Evolutionary conservation across 2,113 vertebrate species (phyloP).

Genomic region (Mirza zaza): DNA sequence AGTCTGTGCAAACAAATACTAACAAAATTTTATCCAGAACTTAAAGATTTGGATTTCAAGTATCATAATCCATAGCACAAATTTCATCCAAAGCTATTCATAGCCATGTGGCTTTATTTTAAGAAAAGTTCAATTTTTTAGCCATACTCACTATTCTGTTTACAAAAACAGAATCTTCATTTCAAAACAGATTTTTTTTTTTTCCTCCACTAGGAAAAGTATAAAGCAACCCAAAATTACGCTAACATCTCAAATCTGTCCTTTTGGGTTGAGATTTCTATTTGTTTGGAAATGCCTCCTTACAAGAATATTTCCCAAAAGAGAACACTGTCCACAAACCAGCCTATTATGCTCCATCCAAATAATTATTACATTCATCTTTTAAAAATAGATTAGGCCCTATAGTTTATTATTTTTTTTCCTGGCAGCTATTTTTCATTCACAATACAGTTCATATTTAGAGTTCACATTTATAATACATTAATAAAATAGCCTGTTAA

Average conservation of each 20-base stretch:
- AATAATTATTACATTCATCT: constrained; percentile 49
- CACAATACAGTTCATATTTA: constrained; percentile 15
- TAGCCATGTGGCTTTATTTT: background rate
- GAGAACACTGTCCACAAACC: constrained; percentile 5
- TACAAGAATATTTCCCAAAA: constrained; percentile 4
- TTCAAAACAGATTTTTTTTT: background rate
- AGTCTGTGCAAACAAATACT: background rate
- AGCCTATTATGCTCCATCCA: constrained; percentile 14
- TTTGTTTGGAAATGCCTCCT: constrained; percentile 28
- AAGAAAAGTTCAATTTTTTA: background rate
- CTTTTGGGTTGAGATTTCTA: background rate
- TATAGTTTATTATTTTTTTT: constrained; percentile 20
- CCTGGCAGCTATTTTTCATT: constrained; percentile 36
- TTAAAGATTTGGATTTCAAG: constrained; percentile 3
- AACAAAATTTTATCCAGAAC: background rate
- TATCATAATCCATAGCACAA: background rate
- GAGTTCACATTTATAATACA: constrained; percentile 44
- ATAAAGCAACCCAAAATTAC: constrained; percentile 4
- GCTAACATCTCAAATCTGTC: constrained; percentile 21
- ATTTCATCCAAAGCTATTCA: constrained; percentile 40
- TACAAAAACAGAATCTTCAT: constrained; percentile 22
- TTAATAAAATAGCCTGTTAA: constrained; percentile 61
- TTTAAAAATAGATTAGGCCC: constrained; percentile 39
- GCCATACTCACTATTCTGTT: background rate
- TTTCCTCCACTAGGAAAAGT: background rate